Evolutionary conservation across 1,140 invertebrate species (phyloP).

Genomic region (Drosophila kurseongensis): DNA sequence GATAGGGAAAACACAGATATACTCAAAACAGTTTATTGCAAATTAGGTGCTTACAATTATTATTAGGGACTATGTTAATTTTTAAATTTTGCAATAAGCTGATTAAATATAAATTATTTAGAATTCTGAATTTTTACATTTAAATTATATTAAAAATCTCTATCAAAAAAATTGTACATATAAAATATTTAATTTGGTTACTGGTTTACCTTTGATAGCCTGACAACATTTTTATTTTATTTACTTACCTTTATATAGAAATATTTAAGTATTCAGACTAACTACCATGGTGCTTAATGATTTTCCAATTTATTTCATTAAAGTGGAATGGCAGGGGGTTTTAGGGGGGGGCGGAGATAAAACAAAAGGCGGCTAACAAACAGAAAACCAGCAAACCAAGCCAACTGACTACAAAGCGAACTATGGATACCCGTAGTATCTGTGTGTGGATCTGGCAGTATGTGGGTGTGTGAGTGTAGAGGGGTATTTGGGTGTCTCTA

Average conservation of each 20-base stretch:
- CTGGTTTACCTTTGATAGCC: too few relatives aligned
- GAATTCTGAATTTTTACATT: too few relatives aligned
- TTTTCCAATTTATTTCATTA: conserved; percentile 40
- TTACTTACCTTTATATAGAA: background rate
- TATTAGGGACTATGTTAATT: too few relatives aligned
- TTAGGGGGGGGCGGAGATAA: conserved; percentile 46
- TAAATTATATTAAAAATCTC: too few relatives aligned
- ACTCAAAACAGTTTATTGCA: too few relatives aligned
- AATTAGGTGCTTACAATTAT: too few relatives aligned
- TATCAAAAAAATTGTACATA: too few relatives aligned
- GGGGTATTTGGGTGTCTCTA: conserved; percentile 52
- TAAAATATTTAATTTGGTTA: too few relatives aligned
- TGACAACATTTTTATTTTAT: background rate
- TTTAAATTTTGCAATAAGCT: too few relatives aligned
- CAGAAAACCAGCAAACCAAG: conserved; percentile 67
- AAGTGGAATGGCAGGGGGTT: background rate
- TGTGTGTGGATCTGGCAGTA: conserved; percentile 29
- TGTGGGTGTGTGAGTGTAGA: conserved; percentile 8
- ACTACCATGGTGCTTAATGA: conserved; percentile 7
- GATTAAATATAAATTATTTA: too few relatives aligned
- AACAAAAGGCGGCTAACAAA: conserved; percentile 79
- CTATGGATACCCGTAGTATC: conserved; percentile 36
- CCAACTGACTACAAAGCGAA: conserved; percentile 70
- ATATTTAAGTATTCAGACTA: background rate
- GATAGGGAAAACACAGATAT: too few relatives aligned